Evolutionary conservation across 2,888 invertebrate genomes (phyloP).

Genomic region (Corbicula japonica): DNA sequence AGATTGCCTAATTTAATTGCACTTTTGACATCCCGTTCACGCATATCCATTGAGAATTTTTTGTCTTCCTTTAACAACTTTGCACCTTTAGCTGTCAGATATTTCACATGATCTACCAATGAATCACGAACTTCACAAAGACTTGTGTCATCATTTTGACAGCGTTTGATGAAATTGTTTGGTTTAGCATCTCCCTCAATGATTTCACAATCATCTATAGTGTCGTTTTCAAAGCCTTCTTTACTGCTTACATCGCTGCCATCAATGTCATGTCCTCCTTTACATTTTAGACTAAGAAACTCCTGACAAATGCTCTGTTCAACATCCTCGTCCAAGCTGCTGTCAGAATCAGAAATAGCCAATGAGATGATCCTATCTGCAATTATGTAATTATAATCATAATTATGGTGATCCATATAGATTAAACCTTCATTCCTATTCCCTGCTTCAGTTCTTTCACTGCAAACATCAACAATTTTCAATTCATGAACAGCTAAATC

Average conservation of each 20-base stretch:
- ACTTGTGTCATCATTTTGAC: no score
- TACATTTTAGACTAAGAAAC: neutral
- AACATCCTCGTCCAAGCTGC: neutral
- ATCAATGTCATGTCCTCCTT: neutral
- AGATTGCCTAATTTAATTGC: no score
- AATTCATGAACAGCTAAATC: neutral
- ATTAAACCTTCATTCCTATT: neutral
- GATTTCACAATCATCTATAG: neutral
- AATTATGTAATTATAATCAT: slow-evolving; percentile 29
- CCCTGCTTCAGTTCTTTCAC: neutral
- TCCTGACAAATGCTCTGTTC: neutral
- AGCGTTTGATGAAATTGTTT: no score
- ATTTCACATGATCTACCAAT: no score
- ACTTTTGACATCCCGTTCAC: no score
- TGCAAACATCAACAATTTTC: neutral
- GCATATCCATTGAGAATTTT: no score
- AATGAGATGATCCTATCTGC: slow-evolving; percentile 23
- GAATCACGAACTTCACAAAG: no score
- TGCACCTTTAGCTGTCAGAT: no score
- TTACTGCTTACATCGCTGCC: neutral
- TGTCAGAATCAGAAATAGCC: neutral
- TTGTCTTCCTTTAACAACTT: no score
- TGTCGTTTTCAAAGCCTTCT: neutral
- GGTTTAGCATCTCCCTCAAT: slow-evolving; percentile 15
- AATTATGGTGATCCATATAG: neutral